phyloP scores from a whole-genome alignment of 2,797 vertebrate genomes.

The Phylloscopus collybita region DNA sequence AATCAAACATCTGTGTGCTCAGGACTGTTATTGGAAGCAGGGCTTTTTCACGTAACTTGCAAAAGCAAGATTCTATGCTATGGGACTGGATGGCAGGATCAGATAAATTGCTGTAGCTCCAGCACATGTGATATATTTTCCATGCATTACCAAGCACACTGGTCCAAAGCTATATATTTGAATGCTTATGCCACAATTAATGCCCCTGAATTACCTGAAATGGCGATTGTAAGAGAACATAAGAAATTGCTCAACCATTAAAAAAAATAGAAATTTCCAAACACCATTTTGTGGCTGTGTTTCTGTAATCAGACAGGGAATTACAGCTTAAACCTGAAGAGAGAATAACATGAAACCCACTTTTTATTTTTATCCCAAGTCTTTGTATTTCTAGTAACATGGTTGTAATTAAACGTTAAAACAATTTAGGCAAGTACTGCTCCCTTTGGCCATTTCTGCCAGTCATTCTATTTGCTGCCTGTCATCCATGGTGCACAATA shows the following conservation, averaged over 20 bases:
- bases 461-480: not conserved
- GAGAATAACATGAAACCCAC: not conserved
- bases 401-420: not conserved
- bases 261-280: not conserved
- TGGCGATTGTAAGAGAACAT: not conserved
- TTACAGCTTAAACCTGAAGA: not conserved
- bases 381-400: not conserved
- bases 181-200: not conserved
- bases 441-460: not conserved
- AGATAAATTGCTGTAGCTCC: not conserved
- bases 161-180: not conserved
- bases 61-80: not conserved
- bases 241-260: not conserved
- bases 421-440: not conserved
- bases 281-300: not conserved
- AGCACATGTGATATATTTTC: not conserved
- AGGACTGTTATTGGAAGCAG: not conserved
- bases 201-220: not conserved
- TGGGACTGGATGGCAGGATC: not conserved
- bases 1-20: not conserved
- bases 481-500: not conserved
- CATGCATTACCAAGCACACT: not conserved
- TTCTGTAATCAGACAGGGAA: not conserved
- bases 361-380: not conserved
- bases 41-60: not conserved